Evolutionary conservation across 2,797 vertebrate genomes (phyloP).

Genomic region (Chaenodraco wilsoni): DNA sequence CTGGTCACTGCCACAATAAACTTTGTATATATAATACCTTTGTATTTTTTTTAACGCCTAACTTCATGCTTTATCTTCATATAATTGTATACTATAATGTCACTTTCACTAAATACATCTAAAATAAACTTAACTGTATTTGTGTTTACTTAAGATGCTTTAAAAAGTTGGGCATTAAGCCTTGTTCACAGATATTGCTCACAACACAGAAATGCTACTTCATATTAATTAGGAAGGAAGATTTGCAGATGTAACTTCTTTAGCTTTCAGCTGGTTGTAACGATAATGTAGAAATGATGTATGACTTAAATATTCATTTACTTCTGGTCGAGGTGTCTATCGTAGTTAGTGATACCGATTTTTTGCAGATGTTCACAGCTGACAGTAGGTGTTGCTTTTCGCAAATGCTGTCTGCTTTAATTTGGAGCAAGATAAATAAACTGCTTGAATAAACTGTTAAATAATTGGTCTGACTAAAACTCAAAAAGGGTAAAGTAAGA

Average conservation of each 20-base stretch:
- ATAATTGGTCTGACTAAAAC: constrained; percentile 61
- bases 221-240: neutral
- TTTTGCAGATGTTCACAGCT: neutral
- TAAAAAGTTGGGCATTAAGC: neutral
- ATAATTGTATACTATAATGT: neutral
- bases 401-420: constrained; percentile 22
- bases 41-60: neutral
- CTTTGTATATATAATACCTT: neutral
- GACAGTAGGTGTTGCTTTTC: constrained; percentile 23
- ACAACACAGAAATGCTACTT: neutral
- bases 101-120: neutral
- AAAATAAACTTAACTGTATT: neutral
- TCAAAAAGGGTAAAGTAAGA: constrained; percentile 56
- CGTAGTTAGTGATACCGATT: neutral
- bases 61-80: neutral
- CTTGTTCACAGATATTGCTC: neutral
- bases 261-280: neutral
- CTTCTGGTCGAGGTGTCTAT: neutral
- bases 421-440: constrained; percentile 32
- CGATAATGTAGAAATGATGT: neutral
- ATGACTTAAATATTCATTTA: neutral
- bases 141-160: neutral
- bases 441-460: constrained; percentile 41
- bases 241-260: neutral
- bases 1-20: neutral